Conservation (phyloP, 2,113 vertebrate species). For the Aldabrachelys gigantea region DNA sequence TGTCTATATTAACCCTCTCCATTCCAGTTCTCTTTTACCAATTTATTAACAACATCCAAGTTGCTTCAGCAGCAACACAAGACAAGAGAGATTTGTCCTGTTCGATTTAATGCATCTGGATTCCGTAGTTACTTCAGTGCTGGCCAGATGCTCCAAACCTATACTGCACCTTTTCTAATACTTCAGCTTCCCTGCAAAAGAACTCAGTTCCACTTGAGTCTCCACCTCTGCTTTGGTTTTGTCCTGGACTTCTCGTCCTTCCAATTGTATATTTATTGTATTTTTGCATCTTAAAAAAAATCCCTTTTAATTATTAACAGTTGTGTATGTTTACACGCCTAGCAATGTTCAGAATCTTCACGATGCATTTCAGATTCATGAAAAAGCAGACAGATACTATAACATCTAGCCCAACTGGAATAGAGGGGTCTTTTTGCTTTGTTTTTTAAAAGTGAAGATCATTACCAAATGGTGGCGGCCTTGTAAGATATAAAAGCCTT, state of each 20-base stretch:
- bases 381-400: constrained; percentile 9
- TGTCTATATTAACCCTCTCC: constrained; percentile 31
- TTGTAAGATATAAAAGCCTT: not conserved
- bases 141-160: constrained; percentile 24
- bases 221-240: constrained; percentile 35
- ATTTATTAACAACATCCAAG: constrained; percentile 44
- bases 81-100: not conserved
- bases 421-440: no score
- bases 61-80: constrained; percentile 28
- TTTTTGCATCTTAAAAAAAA: not conserved
- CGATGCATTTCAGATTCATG: not conserved
- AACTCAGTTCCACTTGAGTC: not conserved
- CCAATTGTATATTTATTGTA: constrained; percentile 5
- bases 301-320: constrained; percentile 43
- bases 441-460: not conserved
- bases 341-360: constrained; percentile 20
- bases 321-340: not conserved
- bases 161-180: not conserved
- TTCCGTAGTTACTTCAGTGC: constrained; percentile 29
- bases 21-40: constrained; percentile 8
- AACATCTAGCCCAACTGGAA: not conserved
- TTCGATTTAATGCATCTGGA: not conserved
- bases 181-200: constrained; percentile 32
- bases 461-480: not conserved
- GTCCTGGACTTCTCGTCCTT: constrained; percentile 6